A percentile compares a stretch with the other conserved stretches of the same genome.
These are phyloP conservation scores for Sphenopsis melanotis DNA, from an alignment of 2,797 vertebrate species.

Conservation along the genomic window DNA sequence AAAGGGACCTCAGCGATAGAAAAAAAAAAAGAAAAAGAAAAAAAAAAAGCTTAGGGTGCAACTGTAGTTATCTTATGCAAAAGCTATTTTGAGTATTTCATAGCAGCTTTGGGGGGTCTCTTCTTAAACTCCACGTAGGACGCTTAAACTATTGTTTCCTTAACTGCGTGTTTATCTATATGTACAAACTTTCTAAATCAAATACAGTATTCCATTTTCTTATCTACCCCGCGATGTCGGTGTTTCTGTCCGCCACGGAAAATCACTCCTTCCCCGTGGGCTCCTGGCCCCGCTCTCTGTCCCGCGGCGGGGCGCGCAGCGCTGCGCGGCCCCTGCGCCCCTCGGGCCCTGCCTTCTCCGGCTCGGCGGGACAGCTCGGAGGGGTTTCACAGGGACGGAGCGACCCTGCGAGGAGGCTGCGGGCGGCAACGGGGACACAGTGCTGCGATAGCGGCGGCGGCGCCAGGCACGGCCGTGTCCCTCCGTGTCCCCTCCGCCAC, in stretches of 20 bases:
- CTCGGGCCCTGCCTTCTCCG: neutral
- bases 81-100: slow-evolving; percentile 83
- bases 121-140: slow-evolving; percentile 83
- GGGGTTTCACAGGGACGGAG: neutral
- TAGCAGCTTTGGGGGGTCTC: slow-evolving; percentile 79
- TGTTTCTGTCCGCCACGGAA: slow-evolving; percentile 67
- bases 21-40: neutral
- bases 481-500: neutral
- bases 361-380: neutral
- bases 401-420: neutral
- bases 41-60: slow-evolving; percentile 74
- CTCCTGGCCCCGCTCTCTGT: neutral
- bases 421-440: neutral
- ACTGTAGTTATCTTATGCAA: slow-evolving; percentile 85
- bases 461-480: neutral
- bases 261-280: neutral
- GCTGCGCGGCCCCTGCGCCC: neutral
- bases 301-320: neutral
- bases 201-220: slow-evolving; percentile 95
- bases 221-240: slow-evolving; percentile 79
- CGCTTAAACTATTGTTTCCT: slow-evolving; percentile 89
- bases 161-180: slow-evolving; percentile 90
- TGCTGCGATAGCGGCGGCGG: neutral
- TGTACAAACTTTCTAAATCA: slow-evolving; percentile 93
- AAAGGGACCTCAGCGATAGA: slow-evolving; percentile 69